phyloP scores from a whole-genome alignment of 1,140 invertebrate species.

The Phenacoccus solenopsis region DNA sequence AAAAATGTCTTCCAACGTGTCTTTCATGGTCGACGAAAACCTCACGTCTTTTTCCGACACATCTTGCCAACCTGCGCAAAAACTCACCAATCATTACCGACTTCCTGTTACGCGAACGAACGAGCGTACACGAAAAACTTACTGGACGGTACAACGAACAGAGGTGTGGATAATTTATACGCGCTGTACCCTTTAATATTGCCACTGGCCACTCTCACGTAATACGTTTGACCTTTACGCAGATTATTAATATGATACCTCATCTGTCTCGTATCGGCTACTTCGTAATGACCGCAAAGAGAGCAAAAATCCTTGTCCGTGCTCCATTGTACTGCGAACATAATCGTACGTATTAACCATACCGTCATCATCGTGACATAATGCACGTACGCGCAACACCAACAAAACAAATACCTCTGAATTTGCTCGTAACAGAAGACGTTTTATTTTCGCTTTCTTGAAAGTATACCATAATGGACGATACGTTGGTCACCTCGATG shows the following conservation, averaged over 20 bases:
- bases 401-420: constrained; percentile 51
- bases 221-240: constrained; percentile 68
- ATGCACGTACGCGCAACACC: neutral
- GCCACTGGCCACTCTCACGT: constrained; percentile 69
- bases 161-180: constrained; percentile 57
- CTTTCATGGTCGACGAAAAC: constrained; percentile 52
- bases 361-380: neutral
- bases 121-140: constrained; percentile 35
- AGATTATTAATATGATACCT: constrained; percentile 34
- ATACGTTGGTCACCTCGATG: constrained; percentile 69
- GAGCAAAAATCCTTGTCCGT: neutral
- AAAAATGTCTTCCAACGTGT: constrained; percentile 61
- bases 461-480: constrained; percentile 59
- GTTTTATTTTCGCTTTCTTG: constrained; percentile 50
- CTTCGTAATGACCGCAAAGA: constrained; percentile 32
- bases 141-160: constrained; percentile 80
- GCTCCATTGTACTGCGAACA: neutral
- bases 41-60: constrained; percentile 50
- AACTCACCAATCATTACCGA: neutral
- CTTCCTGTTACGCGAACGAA: neutral
- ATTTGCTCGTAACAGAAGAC: constrained; percentile 73
- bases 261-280: constrained; percentile 47
- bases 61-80: constrained; percentile 58
- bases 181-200: constrained; percentile 84
- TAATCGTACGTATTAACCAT: neutral